Percentiles rank a stretch among this genome's conserved stretches.
Evolutionary conservation across 2,888 invertebrate genomes (phyloP).

Genomic region (Pimpla rufipes): DNA sequence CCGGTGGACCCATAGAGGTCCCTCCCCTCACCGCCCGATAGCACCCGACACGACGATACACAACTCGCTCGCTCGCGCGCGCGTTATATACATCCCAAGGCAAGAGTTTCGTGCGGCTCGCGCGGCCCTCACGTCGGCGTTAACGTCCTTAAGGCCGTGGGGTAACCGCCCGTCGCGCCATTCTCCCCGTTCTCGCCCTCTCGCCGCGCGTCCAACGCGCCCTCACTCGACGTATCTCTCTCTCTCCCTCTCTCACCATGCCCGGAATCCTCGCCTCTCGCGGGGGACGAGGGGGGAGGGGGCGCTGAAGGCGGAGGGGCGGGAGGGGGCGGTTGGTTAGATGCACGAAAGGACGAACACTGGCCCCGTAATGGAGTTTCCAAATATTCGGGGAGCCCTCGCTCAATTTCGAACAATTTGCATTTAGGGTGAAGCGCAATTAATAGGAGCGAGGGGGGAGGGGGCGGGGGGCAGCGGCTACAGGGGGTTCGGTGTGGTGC

Average conservation of each 20-base stretch:
- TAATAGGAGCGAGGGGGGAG: slow-evolving; percentile 82
- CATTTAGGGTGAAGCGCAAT: slow-evolving; percentile 85
- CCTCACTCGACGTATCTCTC: too few relatives aligned
- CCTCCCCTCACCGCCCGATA: too few relatives aligned
- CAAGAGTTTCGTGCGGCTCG: slow-evolving; percentile 65
- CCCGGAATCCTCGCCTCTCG: slow-evolving; percentile 3
- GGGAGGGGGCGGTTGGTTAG: slow-evolving; percentile 62
- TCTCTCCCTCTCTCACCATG: slow-evolving; percentile 41
- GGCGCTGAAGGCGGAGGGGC: not conserved
- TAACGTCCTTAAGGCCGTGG: slow-evolving; percentile 65
- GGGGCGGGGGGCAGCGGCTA: not conserved
- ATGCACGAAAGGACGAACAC: slow-evolving; percentile 81
- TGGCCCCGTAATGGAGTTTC: slow-evolving; percentile 85
- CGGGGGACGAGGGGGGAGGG: slow-evolving; percentile 23
- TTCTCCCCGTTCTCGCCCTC: slow-evolving; percentile 49
- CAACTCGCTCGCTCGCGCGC: too few relatives aligned
- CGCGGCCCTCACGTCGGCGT: slow-evolving; percentile 33
- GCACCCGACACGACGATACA: too few relatives aligned
- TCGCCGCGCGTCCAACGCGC: too few relatives aligned
- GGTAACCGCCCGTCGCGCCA: slow-evolving; percentile 61
- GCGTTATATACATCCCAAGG: slow-evolving; percentile 8
- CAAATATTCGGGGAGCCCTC: slow-evolving; percentile 85
- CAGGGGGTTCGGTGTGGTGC: not conserved
- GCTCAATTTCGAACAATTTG: slow-evolving; percentile 85
- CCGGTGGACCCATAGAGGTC: too few relatives aligned